Evolutionary conservation across 2,797 vertebrate species (phyloP).

Genomic region (Sus cebifrons): DNA sequence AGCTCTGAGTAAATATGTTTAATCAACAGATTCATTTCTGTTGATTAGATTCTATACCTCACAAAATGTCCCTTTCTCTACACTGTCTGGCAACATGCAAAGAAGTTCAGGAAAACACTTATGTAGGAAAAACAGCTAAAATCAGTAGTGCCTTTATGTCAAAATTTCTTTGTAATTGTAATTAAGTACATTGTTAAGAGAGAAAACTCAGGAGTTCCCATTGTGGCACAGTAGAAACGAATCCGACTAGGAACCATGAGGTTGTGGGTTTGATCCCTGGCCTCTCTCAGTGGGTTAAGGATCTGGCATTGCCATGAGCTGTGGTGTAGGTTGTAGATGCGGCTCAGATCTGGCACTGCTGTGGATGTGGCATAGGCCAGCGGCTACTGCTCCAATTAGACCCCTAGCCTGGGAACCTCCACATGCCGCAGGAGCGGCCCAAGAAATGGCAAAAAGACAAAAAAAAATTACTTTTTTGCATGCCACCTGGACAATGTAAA

Average conservation of each 20-base stretch:
- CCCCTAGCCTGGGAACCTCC: conserved; percentile 23
- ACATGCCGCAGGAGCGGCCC: background rate
- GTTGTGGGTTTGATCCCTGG: background rate
- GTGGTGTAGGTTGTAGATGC: no score
- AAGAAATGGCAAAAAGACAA: background rate
- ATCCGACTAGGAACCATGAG: background rate
- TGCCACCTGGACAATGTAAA: conserved; percentile 71
- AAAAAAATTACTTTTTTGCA: background rate
- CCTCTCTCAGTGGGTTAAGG: no score
- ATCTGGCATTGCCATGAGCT: no score
- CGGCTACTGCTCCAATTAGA: background rate
- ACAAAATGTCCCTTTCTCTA: conserved; percentile 63
- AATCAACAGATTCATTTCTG: conserved; percentile 41
- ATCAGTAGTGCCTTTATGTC: conserved; percentile 36
- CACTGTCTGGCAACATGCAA: conserved; percentile 62
- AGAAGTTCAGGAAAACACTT: conserved; percentile 72
- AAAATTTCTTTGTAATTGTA: background rate
- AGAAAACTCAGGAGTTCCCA: conserved; percentile 14
- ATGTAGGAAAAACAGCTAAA: conserved; percentile 37
- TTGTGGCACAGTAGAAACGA: no score
- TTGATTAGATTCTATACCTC: conserved; percentile 15
- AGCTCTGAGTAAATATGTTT: conserved; percentile 22
- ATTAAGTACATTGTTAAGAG: background rate
- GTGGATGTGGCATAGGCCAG: no score
- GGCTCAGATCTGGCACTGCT: no score